Evolutionary conservation across 2,797 vertebrate genomes (phyloP), one percentile per base, ranked within the genome.

Genomic region (Mastacembelus armatus): DNA sequence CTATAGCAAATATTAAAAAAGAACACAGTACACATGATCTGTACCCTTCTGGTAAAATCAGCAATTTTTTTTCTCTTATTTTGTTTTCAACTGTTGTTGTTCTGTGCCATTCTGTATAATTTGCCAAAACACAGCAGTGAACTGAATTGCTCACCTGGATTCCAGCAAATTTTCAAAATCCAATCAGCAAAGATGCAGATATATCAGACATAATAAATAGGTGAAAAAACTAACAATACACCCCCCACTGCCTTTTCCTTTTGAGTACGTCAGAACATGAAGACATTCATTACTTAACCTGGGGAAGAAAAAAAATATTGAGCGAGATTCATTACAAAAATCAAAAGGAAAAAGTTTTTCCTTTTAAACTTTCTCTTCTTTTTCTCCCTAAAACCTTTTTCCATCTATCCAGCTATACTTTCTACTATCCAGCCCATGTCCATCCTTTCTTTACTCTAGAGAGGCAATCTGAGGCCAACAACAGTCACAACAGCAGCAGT

Each of bases 401-500:
- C 16, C 15, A 29, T 22, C 14, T 22, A 16, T 19, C 39, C 11
- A n/a, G n/a, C 21, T 19, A 30, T 2, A 27, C 24, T 45, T 4
- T 35, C 40, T 16, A 18, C 57, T 11, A 42, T 36, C 40, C 10
- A 47, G 43, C 19, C 26, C 35, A 8, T 35, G 10, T 52, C n/a
- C 5, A 9, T 45, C 39, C 7, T 64, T 52, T 60, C 19, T 27
- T 38, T 5, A 45, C 27, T 55, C 16, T 38, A 50, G 10, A 55
- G 29, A 27, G 54, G 29, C 35, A 52, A 69, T 62, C 27, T 69
- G n/a, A 75, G 56, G 56, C 15, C 58, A 67, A 24, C 63, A 58
- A 52, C 35, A 64, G 43, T 7, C 49, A 40, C 10, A 55, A 27
- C 43, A 63, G 38, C 39, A 50, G 39, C 36, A 63, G 22, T 15